Base-by-base conservation (phyloP, 2,113 vertebrate species). In the Steatornis caripensis region DNA sequence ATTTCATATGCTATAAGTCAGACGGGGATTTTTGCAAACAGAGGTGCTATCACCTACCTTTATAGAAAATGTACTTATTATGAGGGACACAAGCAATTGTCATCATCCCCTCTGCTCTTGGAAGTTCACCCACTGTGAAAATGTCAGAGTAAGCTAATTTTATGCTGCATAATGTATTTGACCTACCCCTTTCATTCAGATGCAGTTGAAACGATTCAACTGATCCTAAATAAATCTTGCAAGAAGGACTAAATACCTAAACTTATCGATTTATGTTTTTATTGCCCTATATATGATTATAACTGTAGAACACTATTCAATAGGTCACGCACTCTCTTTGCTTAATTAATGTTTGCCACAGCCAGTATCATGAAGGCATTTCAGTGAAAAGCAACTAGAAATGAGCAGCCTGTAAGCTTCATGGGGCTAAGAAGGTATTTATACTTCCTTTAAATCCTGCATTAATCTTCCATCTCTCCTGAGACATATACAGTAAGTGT, bases 221-320 rank as follows among this genome's bases (percentile, higher is more conserved):
- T 89, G 71, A 95, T 89, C 60, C 60, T n/a, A 90, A 72, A 76
- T 69, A 96, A 93, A 94, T 94, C 88, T 94, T 87, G 65, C 77
- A 87, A 68, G 11, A 60, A 93, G 58, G 55, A 57, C 84, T 87
- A 79, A 95, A 93, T 53, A 55, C 12, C 19, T 32, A 20, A 4
- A 76, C n/a, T 34, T 94, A 90, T 81, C 85, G 93, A 97, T 96
- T 95, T 93, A 84, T 70, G 57, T 34, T 49, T 93, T 96, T 93
- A 92, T 92, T 72, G 57, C 87, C 29, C 36, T 85, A 30, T 77
- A 82, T 83, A 93, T 43, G 65, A 84, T 90, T 92, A 87, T 84
- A 91, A 90, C 65, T 61, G 45, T 64, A 55, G 72, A 86, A 91
- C 16, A 43, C 19, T 62, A 65, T 60, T 91, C 96, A 92, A 92